Conservation (phyloP, 2,113 vertebrate species). For the Tretioscincus oriximinensis region DNA sequence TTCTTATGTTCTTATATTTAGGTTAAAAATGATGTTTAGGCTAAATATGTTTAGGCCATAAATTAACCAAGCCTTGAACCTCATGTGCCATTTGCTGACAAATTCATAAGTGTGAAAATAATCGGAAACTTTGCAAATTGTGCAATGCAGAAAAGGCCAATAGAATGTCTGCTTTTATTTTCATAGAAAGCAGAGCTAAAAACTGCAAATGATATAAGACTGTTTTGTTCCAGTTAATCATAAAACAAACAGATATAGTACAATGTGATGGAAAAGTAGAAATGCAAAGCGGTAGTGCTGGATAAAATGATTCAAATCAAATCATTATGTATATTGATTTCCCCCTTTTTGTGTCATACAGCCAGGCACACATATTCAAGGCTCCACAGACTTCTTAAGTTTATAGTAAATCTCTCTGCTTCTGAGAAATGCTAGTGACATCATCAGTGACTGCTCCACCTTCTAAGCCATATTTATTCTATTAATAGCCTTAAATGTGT, state of each 20-base stretch:
- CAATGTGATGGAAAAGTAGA: conserved; percentile 15
- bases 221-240: not conserved
- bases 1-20: too few relatives aligned
- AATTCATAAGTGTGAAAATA: too few relatives aligned
- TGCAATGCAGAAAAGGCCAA: not conserved
- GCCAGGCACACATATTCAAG: rapidly evolving
- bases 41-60: too few relatives aligned
- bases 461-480: not conserved
- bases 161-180: conserved; percentile 34
- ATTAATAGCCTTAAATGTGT: too few relatives aligned
- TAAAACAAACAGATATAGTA: not conserved
- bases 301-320: conserved; percentile 25
- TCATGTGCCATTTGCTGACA: too few relatives aligned
- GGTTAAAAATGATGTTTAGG: too few relatives aligned
- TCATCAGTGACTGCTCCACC: rapidly evolving
- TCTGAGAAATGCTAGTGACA: conserved; percentile 27
- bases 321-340: not conserved
- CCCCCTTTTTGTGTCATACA: not conserved
- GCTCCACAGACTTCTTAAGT: rapidly evolving
- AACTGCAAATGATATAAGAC: not conserved
- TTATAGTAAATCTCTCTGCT: not conserved
- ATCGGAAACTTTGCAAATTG: rapidly evolving
- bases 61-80: too few relatives aligned
- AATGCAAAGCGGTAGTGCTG: conserved; percentile 27
- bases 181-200: not conserved